Percentiles rank a stretch among this genome's conserved stretches.
Evolutionary conservation across 2,888 invertebrate genomes (phyloP).

Genomic region (Dyspetes luteomarginatus): DNA sequence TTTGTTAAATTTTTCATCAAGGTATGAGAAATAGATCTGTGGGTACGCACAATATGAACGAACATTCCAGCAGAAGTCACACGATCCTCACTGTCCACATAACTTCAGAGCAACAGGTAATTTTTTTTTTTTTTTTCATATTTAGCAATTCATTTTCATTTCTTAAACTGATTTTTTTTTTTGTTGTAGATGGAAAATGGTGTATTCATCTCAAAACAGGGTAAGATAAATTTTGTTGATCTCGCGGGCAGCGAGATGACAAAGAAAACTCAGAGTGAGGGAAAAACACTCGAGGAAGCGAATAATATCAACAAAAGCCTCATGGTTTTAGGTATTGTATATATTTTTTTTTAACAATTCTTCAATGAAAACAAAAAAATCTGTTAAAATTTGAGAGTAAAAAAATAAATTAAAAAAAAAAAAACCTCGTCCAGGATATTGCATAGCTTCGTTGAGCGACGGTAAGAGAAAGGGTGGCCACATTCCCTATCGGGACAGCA

Average conservation of each 20-base stretch:
- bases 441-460: constrained; percentile 96
- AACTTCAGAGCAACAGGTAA: constrained; percentile 91
- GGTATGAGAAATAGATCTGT: constrained; percentile 96
- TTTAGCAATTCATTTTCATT: neutral
- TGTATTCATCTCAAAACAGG: constrained; percentile 94
- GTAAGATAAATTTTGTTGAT: constrained; percentile 98
- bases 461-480: constrained; percentile 91
- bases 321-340: constrained; percentile 91
- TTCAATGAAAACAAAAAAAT: neutral
- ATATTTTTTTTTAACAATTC: neutral
- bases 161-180: neutral
- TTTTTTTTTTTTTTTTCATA: neutral
- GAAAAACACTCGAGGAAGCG: constrained; percentile 95
- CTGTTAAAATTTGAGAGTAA: neutral
- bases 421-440: constrained; percentile 92
- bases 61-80: constrained; percentile 96
- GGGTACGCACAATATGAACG: constrained; percentile 96
- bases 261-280: constrained; percentile 94
- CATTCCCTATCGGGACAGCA: constrained; percentile 97
- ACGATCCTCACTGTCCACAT: constrained; percentile 96
- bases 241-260: constrained; percentile 98
- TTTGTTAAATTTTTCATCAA: constrained; percentile 75
- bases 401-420: neutral
- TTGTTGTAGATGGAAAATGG: constrained; percentile 86
- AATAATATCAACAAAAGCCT: constrained; percentile 98